Evolutionary conservation across 2,797 vertebrate genomes (phyloP).

Genomic region (Poecilia gillii): DNA sequence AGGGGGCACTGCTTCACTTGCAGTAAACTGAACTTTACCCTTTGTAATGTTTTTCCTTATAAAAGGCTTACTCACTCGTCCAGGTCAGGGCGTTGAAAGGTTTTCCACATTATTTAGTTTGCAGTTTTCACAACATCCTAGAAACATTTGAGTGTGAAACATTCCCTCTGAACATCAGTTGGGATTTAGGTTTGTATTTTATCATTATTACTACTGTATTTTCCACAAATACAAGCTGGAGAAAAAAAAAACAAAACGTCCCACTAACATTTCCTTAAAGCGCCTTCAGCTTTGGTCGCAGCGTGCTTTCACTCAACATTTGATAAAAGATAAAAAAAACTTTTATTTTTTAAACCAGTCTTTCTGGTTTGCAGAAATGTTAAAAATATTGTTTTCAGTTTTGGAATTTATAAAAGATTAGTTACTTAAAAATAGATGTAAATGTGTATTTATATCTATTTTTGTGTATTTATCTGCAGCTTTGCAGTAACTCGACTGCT

Average conservation of each 20-base stretch:
- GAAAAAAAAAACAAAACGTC: no score
- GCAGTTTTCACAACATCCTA: background rate
- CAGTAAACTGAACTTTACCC: constrained; percentile 31
- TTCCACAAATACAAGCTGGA: background rate
- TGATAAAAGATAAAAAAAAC: background rate
- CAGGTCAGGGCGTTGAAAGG: background rate
- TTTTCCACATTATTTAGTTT: background rate
- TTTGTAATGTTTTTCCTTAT: constrained; percentile 10
- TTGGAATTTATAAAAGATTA: background rate
- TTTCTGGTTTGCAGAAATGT: background rate
- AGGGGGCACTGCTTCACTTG: constrained; percentile 70
- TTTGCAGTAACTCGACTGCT: background rate
- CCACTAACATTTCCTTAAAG: background rate
- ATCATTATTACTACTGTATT: background rate
- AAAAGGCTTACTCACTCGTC: constrained; percentile 1
- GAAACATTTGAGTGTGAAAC: background rate
- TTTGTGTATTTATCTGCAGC: background rate
- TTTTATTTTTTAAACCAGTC: background rate
- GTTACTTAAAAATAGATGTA: no score
- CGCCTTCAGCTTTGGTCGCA: no score
- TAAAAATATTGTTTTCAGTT: background rate
- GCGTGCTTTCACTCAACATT: background rate
- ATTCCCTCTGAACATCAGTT: background rate
- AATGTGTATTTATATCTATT: no score
- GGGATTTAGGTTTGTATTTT: background rate